Percentiles rank a stretch among this genome's conserved stretches.
Evolutionary conservation across 2,113 vertebrate species (phyloP).

Genomic region (Sigmodon hispidus): DNA sequence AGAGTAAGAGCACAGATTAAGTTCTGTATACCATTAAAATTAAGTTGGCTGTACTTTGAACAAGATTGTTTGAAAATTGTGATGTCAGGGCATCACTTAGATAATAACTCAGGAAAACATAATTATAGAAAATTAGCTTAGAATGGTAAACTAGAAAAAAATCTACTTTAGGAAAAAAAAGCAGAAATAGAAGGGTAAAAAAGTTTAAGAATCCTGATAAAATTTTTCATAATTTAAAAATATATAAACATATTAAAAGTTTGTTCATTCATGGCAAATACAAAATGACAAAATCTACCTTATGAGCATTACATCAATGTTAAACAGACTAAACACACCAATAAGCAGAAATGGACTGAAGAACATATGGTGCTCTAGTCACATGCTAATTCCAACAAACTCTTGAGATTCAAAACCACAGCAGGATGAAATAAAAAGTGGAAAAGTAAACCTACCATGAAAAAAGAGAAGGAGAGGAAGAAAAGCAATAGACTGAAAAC

Average conservation of each 20-base stretch:
- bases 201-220: background rate
- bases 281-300: background rate
- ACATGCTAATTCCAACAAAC: background rate
- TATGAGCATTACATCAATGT: background rate
- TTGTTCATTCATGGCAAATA: background rate
- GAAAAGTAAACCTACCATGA: background rate
- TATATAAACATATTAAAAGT: background rate
- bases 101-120: slow-evolving; percentile 18
- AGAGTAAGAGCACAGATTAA: background rate
- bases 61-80: background rate
- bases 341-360: background rate
- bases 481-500: background rate
- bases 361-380: background rate
- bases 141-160: background rate
- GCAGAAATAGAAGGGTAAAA: background rate
- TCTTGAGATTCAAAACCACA: slow-evolving; percentile 29
- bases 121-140: background rate
- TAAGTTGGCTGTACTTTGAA: background rate
- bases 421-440: background rate
- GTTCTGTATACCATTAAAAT: background rate
- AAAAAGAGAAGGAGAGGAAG: background rate
- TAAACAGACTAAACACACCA: background rate
- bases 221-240: background rate
- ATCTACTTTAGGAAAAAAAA: background rate
- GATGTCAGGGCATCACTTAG: background rate